Conservation (phyloP, 2,797 vertebrate species). For the Clamator glandarius region DNA sequence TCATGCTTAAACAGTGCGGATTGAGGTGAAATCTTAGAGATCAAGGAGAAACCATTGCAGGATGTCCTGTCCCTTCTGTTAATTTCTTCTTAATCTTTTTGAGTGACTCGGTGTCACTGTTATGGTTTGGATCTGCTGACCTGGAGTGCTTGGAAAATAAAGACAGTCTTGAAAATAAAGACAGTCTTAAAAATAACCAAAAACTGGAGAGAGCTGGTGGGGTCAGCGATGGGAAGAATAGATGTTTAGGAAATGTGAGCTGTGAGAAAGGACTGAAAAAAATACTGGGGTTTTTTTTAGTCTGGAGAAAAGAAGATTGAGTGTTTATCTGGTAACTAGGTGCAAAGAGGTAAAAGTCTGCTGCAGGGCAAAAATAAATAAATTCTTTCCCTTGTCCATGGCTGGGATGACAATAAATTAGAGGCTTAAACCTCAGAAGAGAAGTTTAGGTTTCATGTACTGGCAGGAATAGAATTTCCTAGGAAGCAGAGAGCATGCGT, state of each 20-base stretch:
- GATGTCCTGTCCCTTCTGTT: neutral
- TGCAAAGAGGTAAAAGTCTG: neutral
- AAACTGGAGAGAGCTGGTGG: neutral
- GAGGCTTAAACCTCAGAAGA: neutral
- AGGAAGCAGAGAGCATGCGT: neutral
- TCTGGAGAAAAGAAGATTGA: neutral
- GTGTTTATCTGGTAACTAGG: neutral
- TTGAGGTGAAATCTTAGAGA: neutral
- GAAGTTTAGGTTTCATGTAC: neutral
- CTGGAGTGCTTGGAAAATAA: neutral
- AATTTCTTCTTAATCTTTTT: neutral
- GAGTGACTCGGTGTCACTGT: neutral
- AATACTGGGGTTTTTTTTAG: neutral
- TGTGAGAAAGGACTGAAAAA: neutral
- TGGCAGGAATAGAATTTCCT: neutral
- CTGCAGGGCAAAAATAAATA: neutral
- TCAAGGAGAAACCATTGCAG: neutral
- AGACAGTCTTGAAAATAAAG: neutral
- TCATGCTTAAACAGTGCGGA: neutral
- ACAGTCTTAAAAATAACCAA: neutral
- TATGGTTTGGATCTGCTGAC: neutral
- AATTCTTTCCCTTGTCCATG: neutral
- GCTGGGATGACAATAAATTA: neutral
- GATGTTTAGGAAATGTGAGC: neutral
- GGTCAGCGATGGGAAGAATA: neutral